Base-by-base conservation (phyloP, 2,113 vertebrate genomes). In the Abramis brama region DNA sequence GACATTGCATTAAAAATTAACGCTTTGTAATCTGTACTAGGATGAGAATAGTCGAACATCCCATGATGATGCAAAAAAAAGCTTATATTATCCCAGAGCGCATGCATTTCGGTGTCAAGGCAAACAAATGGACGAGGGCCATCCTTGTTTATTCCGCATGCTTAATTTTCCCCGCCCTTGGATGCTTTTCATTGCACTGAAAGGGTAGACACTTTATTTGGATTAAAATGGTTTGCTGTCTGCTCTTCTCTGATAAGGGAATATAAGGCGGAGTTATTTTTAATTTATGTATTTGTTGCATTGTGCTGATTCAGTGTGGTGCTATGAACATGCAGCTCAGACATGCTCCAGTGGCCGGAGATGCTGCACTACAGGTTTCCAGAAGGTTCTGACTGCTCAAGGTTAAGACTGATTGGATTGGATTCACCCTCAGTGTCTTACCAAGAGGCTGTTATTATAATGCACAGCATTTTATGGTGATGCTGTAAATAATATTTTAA, bases 141-240 rank as follows among this genome's bases (percentile, higher is more conserved):
- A 39, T 79, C 78, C 57, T 84, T 80, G 87, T 89, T 92, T 90
- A 86, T 91, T 83, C 25, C 5, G 70, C 11, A 8, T 52, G 66
- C 79, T 87, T 89, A 88, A 85, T 81, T 83, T 91, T 76, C 66
- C 88, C 79, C 90, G 47, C 89, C 89, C 89, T 90, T 73, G 84
- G 78, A 85, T 91, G 88, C 89, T 86, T 86, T 88, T 88, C 83
- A 85, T 82, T 88, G 83, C 89, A 87, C 87, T 89, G 84, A 91
- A 86, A 90, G 91, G 89, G 87, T 88, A 90, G 87, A 91, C 89
- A 92, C 74, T 91, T 90, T 89, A 89, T 91, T 89, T 87, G 88
- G 89, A 93, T 93, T 91, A 90, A 90, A 93, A 90, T 90, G 88
- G 88, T 92, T 93, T 92, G 87, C 91, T 91, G 91, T 93, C 90